Conservation (phyloP, 2,888 invertebrate species). For the Cataglyphis rosenhaueri region DNA sequence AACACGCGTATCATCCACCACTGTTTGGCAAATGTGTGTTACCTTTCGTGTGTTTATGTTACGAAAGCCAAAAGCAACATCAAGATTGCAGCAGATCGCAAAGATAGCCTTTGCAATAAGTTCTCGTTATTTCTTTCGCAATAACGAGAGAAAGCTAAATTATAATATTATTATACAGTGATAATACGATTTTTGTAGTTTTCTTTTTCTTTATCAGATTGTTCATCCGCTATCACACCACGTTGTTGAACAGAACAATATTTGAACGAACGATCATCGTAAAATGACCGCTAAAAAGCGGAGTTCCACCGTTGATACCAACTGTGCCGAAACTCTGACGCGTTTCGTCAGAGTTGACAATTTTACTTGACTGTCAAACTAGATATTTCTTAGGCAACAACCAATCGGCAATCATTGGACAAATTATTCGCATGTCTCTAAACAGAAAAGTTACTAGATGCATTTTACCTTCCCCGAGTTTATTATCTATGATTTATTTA, state of each 20-base stretch:
- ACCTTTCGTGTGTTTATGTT: neutral
- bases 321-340: neutral
- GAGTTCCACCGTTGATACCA: too few relatives aligned
- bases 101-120: neutral
- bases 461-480: neutral
- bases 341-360: neutral
- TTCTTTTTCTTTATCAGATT: neutral
- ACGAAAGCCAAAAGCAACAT: too few relatives aligned
- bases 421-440: neutral
- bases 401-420: slow-evolving; percentile 7
- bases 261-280: neutral
- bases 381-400: neutral
- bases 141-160: neutral
- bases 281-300: neutral
- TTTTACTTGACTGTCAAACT: neutral
- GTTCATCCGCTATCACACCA: neutral
- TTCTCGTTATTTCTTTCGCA: neutral
- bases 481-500: neutral
- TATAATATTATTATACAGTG: neutral
- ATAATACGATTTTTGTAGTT: neutral
- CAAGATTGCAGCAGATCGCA: neutral
- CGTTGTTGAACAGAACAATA: neutral
- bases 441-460: neutral
- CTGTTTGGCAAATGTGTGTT: neutral
- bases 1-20: neutral